Evolutionary conservation across 2,797 vertebrate genomes (phyloP).

Genomic region (Rhyacichthys aspro): DNA sequence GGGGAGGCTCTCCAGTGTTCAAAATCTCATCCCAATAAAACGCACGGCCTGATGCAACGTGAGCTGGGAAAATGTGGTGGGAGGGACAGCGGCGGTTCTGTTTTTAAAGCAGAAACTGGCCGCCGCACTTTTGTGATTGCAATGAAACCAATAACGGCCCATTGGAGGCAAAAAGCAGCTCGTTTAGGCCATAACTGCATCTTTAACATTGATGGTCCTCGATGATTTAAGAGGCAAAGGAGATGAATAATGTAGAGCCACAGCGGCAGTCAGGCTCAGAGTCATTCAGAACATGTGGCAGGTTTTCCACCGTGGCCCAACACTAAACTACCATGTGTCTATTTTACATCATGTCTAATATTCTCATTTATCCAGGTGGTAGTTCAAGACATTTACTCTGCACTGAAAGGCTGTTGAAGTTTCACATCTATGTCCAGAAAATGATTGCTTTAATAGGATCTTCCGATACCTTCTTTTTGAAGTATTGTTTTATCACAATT

Average conservation of each 20-base stretch:
- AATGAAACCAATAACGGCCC: constrained; percentile 42
- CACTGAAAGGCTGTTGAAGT: no score
- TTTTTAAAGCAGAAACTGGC: not conserved
- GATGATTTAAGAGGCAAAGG: constrained; percentile 49
- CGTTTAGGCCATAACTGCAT: constrained; percentile 21
- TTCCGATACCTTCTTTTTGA: no score
- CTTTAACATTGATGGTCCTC: constrained; percentile 34
- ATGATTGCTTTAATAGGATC: no score
- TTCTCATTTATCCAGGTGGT: no score
- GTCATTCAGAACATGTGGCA: constrained; percentile 47
- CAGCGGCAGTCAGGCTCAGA: constrained; percentile 31
- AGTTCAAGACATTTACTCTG: no score
- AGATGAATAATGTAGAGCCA: constrained; percentile 47
- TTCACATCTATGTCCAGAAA: no score
- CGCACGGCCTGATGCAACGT: constrained; percentile 8
- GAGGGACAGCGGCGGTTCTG: constrained; percentile 7
- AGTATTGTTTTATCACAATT: no score
- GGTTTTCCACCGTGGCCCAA: constrained; percentile 26
- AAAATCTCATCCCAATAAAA: constrained; percentile 13
- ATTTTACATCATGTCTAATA: not conserved
- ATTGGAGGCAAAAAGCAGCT: constrained; percentile 30
- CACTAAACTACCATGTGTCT: constrained; percentile 52
- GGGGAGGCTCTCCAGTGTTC: constrained; percentile 13
- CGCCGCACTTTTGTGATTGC: constrained; percentile 24
- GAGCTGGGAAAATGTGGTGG: constrained; percentile 11